A percentile compares a stretch with the other conserved stretches of the same genome.
These are phyloP conservation scores for Trichopria drosophilae DNA, from an alignment of 2,888 invertebrate genomes.

Conservation along the genomic window DNA sequence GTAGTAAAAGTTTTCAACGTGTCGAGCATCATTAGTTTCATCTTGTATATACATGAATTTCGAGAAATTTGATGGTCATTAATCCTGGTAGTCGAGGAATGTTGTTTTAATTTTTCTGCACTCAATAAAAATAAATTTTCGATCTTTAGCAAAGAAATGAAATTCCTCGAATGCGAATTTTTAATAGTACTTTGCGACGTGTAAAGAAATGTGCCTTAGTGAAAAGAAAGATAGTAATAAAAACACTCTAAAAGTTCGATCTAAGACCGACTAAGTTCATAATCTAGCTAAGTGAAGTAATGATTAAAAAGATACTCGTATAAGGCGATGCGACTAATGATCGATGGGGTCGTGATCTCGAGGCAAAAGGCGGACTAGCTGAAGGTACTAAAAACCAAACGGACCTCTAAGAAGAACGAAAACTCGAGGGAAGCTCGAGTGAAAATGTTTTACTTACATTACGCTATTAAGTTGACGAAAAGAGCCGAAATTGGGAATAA, in stretches of 20 bases:
- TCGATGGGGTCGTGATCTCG: constrained; percentile 38
- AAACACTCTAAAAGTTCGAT: constrained; percentile 32
- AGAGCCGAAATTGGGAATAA: constrained; percentile 39
- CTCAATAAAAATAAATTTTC: too few species aligned
- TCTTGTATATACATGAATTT: too few species aligned
- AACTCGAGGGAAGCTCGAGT: constrained; percentile 4
- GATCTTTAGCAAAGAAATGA: neutral
- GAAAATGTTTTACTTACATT: constrained; percentile 43
- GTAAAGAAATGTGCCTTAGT: constrained; percentile 21
- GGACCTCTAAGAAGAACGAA: constrained; percentile 11
- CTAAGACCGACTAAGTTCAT: constrained; percentile 41
- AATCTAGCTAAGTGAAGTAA: constrained; percentile 22
- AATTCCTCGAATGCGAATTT: too few species aligned
- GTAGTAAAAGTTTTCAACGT: too few species aligned
- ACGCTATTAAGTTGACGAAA: constrained; percentile 44
- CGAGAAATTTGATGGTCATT: too few species aligned
- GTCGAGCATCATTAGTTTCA: too few species aligned
- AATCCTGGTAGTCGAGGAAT: too few species aligned
- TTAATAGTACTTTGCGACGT: too few species aligned
- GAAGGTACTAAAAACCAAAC: constrained; percentile 21
- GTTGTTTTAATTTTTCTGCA: too few species aligned
- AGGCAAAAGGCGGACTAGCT: constrained; percentile 53
- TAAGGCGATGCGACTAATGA: too few species aligned
- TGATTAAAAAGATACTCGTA: constrained; percentile 1
- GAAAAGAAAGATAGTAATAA: constrained; percentile 28